Evolutionary conservation across 30 jellyfish, hydroid and myxozoan genomes (phyloP), one percentile per base, ranked within the genome.

Genomic region (Cassiopea xamachana): DNA sequence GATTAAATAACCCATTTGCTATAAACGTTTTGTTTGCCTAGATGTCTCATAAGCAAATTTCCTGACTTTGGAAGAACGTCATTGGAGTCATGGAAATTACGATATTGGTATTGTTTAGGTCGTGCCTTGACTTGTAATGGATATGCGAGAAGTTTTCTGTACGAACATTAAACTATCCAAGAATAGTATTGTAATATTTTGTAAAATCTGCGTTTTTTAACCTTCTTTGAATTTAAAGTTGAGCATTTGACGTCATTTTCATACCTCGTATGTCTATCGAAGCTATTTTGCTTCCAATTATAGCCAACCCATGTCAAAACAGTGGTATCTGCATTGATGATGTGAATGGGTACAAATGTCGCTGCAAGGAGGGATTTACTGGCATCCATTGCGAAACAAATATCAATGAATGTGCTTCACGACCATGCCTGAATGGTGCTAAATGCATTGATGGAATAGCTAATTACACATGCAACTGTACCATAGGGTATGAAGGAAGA

Each of bases 401-500:
- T 61, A 87, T 87, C 79, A 39, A 93, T 70, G 98, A 93, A 59
- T 93, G 98, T 78, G 59, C 15, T 43, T 93, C 98, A 46, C 69
- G 16, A 14, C 98, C 98, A 0, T 93, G 98, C 89, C 83, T 87
- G 14, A 93, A 93, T 76, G 92, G 90, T 1, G 98, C 88, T 1
- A 75, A 1, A 16, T 93, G 98, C 80, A 87, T 76, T 5, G 98
- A 93, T 73, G 93, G 92, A 45, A 83, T 93, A 46, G 92, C 88
- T 17, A 88, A 93, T 74, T 93, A 81, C 89, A 82, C 96, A 7
- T 93, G 98, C 82, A 88, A 88, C 62, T 93, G 98, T 80, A 87
- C 92, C 59, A 69, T 46, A 59, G 98, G 98, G n/a, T 93, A 87
- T 86, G 81, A 73, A 43, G 98, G 98, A 12, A 55, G 94, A 46